These are phyloP conservation scores for Girardinichthys multiradiatus DNA, from an alignment of 2,113 vertebrate genomes.

Conservation along the genomic window DNA sequence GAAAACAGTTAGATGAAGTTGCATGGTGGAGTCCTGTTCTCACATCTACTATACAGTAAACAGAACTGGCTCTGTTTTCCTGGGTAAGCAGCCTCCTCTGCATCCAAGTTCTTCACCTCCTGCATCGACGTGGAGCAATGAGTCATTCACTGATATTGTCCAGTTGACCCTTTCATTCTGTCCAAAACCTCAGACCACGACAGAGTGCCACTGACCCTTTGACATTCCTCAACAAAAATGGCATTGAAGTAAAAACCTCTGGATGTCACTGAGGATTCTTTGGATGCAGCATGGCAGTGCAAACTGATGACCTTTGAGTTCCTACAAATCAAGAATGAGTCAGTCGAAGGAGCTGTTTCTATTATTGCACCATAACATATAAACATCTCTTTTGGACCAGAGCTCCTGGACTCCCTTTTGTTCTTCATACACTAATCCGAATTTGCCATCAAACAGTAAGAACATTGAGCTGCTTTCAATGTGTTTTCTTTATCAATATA, in stretches of 20 bases:
- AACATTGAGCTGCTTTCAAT: slow-evolving; percentile 17
- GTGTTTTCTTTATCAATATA: slow-evolving; percentile 30
- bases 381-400: slow-evolving; percentile 50
- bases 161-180: slow-evolving; percentile 58
- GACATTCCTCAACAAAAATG: slow-evolving; percentile 20
- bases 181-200: slow-evolving; percentile 16
- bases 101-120: slow-evolving; percentile 8
- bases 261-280: slow-evolving; percentile 56
- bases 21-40: slow-evolving; percentile 40
- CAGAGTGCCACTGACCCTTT: slow-evolving; percentile 1
- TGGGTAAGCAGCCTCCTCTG: background rate
- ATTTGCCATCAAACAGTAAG: slow-evolving; percentile 26
- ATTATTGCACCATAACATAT: slow-evolving; percentile 76
- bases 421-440: slow-evolving; percentile 13
- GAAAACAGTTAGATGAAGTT: slow-evolving; percentile 25
- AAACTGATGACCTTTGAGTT: slow-evolving; percentile 40
- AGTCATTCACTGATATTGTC: slow-evolving; percentile 24
- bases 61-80: background rate
- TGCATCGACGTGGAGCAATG: slow-evolving; percentile 18
- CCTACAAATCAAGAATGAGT: slow-evolving; percentile 30
- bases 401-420: background rate
- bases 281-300: slow-evolving; percentile 34
- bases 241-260: slow-evolving; percentile 32
- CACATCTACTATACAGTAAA: slow-evolving; percentile 3
- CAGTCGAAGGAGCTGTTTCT: slow-evolving; percentile 40